Conservation (phyloP, 2,797 vertebrate species). For the Pangasius larnaudii region DNA sequence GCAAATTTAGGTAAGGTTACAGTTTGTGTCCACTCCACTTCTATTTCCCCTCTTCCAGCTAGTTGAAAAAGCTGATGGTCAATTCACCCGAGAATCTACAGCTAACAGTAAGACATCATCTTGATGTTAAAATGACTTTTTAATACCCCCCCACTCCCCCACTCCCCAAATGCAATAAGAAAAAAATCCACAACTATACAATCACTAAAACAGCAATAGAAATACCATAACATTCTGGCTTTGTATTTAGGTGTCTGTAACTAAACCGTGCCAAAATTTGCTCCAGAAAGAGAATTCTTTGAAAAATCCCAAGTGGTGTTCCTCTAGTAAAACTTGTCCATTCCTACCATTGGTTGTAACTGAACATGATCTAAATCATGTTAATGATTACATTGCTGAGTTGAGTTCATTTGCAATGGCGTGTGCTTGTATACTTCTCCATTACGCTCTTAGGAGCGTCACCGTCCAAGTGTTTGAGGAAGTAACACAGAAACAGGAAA, state of each 20-base stretch:
- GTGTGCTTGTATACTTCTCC: conserved; percentile 28
- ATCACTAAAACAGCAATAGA: background rate
- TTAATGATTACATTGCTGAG: conserved; percentile 8
- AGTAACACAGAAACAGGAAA: conserved; percentile 55
- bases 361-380: conserved; percentile 23
- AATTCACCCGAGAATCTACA: background rate
- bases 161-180: background rate
- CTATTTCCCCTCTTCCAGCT: background rate
- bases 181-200: background rate
- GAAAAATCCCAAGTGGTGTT: background rate
- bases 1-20: background rate
- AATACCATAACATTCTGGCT: background rate
- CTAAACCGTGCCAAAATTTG: too few relatives aligned
- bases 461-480: conserved; percentile 40
- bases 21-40: background rate
- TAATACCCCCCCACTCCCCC: background rate
- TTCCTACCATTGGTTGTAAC: background rate
- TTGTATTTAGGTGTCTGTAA: background rate
- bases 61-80: background rate
- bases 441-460: conserved; percentile 41
- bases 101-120: background rate
- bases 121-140: background rate
- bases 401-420: conserved; percentile 4
- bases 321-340: background rate
- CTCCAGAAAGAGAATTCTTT: background rate